A percentile compares a stretch with the other conserved stretches of the same genome.
These are phyloP conservation scores for Endotricha flammealis DNA, from an alignment of 2,888 invertebrate species.

Conservation along the genomic window DNA sequence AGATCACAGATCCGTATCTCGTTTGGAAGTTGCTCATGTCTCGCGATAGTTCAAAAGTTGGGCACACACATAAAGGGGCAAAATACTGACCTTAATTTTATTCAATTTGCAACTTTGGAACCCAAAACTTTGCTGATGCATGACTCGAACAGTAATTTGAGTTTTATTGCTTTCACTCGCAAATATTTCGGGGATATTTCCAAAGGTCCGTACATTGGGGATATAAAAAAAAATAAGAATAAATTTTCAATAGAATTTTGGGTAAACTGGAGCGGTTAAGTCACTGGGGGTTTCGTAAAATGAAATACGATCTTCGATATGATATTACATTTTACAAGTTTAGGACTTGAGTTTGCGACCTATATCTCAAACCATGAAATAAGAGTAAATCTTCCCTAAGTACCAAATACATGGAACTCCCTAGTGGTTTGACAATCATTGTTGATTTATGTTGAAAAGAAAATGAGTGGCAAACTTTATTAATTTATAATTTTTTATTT, in stretches of 20 bases:
- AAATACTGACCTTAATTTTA: constrained; percentile 63
- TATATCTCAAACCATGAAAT: too few relatives aligned
- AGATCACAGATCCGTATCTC: constrained; percentile 8
- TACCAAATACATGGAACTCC: too few relatives aligned
- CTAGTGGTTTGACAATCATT: too few relatives aligned
- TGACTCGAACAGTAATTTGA: constrained; percentile 70
- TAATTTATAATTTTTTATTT: too few relatives aligned
- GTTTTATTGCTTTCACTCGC: constrained; percentile 66
- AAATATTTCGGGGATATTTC: constrained; percentile 34
- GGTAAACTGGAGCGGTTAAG: constrained; percentile 6
- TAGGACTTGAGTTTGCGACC: too few relatives aligned
- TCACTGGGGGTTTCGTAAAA: constrained; percentile 7
- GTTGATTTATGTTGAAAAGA: too few relatives aligned
- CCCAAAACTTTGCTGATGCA: constrained; percentile 73
- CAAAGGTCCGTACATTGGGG: constrained; percentile 42
- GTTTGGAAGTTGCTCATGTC: constrained; percentile 14
- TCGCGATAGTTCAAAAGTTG: constrained; percentile 20
- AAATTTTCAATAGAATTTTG: constrained; percentile 8
- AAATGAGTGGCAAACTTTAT: too few relatives aligned
- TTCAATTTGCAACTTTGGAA: constrained; percentile 71
- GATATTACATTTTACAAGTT: neutral
- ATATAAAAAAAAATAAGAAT: constrained; percentile 31
- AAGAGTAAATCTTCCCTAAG: too few relatives aligned
- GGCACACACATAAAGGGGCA: constrained; percentile 27
- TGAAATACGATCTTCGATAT: constrained; percentile 6